Base-by-base conservation (phyloP, 2,797 vertebrate genomes). In the Gila robusta region DNA sequence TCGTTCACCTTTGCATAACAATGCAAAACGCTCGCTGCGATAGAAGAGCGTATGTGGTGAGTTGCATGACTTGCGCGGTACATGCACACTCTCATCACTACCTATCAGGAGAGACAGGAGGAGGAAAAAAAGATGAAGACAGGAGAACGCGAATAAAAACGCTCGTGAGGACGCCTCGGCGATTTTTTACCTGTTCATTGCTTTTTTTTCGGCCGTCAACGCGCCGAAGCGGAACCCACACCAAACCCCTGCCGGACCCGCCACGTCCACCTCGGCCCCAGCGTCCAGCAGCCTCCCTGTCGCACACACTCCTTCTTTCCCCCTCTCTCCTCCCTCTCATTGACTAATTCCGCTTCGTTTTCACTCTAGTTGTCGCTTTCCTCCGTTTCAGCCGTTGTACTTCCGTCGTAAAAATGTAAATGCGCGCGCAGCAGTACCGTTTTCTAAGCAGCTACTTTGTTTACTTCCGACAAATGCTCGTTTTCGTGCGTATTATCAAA, bases 241-340 rank as follows among this genome's bases (percentile, higher is more conserved):
- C 93, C 85, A 90, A 92, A 79, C 87, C 91, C 94, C 92, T 87
- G 83, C 90, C 90, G 94, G 94, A 95, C 91, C 93, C 95, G 95
- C 96, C 96, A 96, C 96, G 96, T 96, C 96, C 95, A 92, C 95
- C 93, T 93, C 93, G 91, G 91, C 93, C 93, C 88, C 90, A 91
- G 90, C 92, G 73, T 93, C 92, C 93, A 91, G 90, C 92, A 86
- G 77, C 73, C 89, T 89, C 86, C 82, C 85, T 88, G 91, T 91
- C 92, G 81, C 91, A 89, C 92, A 88, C 91, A 90, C 83, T 91
- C 91, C 85, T 79, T 82, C 79, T 69, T 84, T 86, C 90, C 79
- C 84, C 89, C 90, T 87, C 91, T 88, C 84, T 85, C 82, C 91
- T 87, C 91, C 85, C 84, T 87, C 82, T 89, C 88, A 73, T 85